Base-by-base conservation (phyloP, 2,113 vertebrate genomes). In the Anolis sagrei region DNA sequence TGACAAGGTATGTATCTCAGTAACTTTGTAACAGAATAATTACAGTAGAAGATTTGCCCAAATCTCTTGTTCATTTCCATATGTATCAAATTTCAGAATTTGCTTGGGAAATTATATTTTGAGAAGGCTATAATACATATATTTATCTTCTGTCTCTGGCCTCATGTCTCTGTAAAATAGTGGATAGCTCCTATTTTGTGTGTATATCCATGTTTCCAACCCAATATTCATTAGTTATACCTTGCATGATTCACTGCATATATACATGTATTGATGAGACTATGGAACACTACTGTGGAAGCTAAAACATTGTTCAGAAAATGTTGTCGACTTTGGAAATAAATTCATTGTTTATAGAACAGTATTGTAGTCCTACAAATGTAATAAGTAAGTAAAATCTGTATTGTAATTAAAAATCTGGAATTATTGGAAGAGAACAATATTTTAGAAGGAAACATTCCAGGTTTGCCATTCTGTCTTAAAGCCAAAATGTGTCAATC, bases 1-100 rank as follows among this genome's bases (percentile, higher is more conserved):
- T 89, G 98, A 99, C 92, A 99, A 99, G 98, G 99, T 97, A 92
- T 79, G 94, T 87, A 74, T 85, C 80, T 72, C 32, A 32, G 2
- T 76, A 76, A 85, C 29, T 36, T 51, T 81, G 34, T 74, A 48
- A 48, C 19, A 79, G 29, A 75, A 49, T 44, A 29, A 4, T 5
- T 36, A 7, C 7, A 1, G 5, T 34, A 7, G 9, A 80, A 79
- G 7, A 6, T 54, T 7, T 39, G 25, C 27, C 54, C 5, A n/a
- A 75, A 76, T 66, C 9, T 74, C 19, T n/a, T 2, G 54, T 80
- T 68, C 72, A 75, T 86, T 49, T 79, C 29, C 29, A 79, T 36
- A 29, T 84, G n/a, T 68, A 69, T 77, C 7, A 84, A 29, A 68
- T 84, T 77, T 49, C 58, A 86, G 25, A 5, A 51, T 81, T 66